Base-by-base conservation (phyloP, 2,888 invertebrate species). In the Acronicta alni region DNA sequence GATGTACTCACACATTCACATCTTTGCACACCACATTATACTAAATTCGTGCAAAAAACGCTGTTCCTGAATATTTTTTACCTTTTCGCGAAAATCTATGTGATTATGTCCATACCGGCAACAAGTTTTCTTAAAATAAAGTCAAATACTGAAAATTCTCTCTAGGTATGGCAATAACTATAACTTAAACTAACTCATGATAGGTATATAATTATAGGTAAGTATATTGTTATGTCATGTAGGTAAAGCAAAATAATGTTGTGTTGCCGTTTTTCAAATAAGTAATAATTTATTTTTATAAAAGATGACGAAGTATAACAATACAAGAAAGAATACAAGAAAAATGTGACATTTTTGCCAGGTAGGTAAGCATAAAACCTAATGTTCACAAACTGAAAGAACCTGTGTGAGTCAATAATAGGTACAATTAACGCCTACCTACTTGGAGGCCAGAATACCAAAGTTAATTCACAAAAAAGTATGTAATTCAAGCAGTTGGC, bases 1-100 rank as follows among this genome's bases (percentile, higher is more conserved):
- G 73, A 65, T 55, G 71, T 66, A 68, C 67, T 52, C 51, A 54
- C 51, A 54, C 47, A 58, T 64, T 26, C 43, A 14, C 32, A 39
- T 15, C 10, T 26, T 23, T 32, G 20, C 23, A 52, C 32, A 37
- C n/a, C 10, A 57, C 51, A 43, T 59, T 59, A 38, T 39, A 42
- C 57, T 44, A 46, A 56, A 48, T 47, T 59, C 58, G 52, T 60
- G 67, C 52, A 71, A 71, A 0, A 30, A 53, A 59, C 4, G 3
- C 14, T 37, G 38, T 15, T 38, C 16, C 9, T 26, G 9, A 26
- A 26, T 26, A 26, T 9, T 26, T 26, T 26, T n/a, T n/a, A n/a
- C n/a, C n/a, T n/a, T n/a, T n/a, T n/a, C n/a, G n/a, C n/a, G n/a
- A n/a, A n/a, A n/a, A n/a, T n/a, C n/a, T n/a, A n/a, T n/a, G n/a